Evolutionary conservation across 2,113 vertebrate species (phyloP), one percentile per base, ranked within the genome.

Genomic region (Macquaria ambigua): DNA sequence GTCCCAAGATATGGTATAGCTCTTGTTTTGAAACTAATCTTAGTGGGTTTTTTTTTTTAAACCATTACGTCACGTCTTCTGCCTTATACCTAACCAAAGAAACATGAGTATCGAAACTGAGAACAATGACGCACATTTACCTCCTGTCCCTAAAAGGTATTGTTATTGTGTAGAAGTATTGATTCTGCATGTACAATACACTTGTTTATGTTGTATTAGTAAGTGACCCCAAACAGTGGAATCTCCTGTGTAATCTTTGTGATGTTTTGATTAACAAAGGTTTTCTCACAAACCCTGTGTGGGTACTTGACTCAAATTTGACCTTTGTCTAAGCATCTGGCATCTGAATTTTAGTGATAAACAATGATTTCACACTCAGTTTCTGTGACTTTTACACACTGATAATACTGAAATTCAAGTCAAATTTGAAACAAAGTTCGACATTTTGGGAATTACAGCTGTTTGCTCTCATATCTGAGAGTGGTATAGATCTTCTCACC

Each of bases 171-270:
- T 52, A 50, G 14, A 58, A 8, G 53, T 39, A 43, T 8, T 41
- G n/a, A 72, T 28, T 39, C 15, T n/a, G 39, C 23, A 23, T 16
- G 2, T 11, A 20, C 43, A 58, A 2, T 3, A 39, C 37, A 4
- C 37, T 28, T 69, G 14, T 70, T 50, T 5, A 56, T 46, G 18
- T 4, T 50, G 6, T 50, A 70, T 74, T 64, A 63, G 55, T 34
- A 20, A 71, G 5, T 31, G 34, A 53, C 3, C 76, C 66, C 81
- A 77, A 85, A 50, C 48, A 4, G 20, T 61, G 85, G 85, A 82
- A 82, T 85, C 66, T 76, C 67, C 82, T 12, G 6, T 55, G 59
- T 52, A 4, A 80, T 55, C 37, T 55, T 75, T 72, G 50, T 69
- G 39, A 56, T 6, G 3, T 46, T 79, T 70, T 64, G 8, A 69